Evolutionary conservation across 1,140 invertebrate genomes (phyloP), one percentile per base, ranked within the genome.

Genomic region (Drosophila lowei): DNA sequence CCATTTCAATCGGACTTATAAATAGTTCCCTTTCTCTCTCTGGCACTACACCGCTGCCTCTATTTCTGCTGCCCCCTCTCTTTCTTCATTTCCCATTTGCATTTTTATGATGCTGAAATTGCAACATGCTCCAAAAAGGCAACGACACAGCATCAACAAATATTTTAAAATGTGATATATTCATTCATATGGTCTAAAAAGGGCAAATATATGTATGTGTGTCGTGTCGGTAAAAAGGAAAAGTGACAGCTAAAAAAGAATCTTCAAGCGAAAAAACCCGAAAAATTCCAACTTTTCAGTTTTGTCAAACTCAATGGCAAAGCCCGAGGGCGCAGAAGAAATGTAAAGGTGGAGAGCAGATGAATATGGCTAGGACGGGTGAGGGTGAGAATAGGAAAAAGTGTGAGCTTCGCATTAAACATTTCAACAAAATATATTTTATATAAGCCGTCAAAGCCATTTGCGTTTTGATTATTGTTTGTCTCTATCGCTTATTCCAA

Each of bases 391-490:
- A 25, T 5, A 25, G 23, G 23, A 21, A 72, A 74, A 57, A 52
- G 52, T 72, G 50, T 23, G 41, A 48, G 52, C 59, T 66, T 53
- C 18, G 77, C 71, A 79, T 79, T 79, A 79, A 62, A 71, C 71
- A 62, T 62, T 61, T 53, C 50, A 64, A 60, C 52, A 58, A 79
- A 75, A 75, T 72, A 56, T 74, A 71, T 57, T 72, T 57, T 72
- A 75, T 72, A 79, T 75, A 79, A 75, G 75, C 72, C 72, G 72
- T 75, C 57, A 79, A 75, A 75, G 66, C 72, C 63, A 79, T 75
- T 79, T 59, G 58, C 53, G n/a, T 63, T 71, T 46, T 47, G 62
- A 48, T 75, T 72, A 53, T 47, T 58, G 68, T 55, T 15, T 71
- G 25, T 25, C 25, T 50, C 18, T 42, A 4, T 21, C 68, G 70